Base-by-base conservation (phyloP, 2,797 vertebrate genomes). In the Ciconia nigra region DNA sequence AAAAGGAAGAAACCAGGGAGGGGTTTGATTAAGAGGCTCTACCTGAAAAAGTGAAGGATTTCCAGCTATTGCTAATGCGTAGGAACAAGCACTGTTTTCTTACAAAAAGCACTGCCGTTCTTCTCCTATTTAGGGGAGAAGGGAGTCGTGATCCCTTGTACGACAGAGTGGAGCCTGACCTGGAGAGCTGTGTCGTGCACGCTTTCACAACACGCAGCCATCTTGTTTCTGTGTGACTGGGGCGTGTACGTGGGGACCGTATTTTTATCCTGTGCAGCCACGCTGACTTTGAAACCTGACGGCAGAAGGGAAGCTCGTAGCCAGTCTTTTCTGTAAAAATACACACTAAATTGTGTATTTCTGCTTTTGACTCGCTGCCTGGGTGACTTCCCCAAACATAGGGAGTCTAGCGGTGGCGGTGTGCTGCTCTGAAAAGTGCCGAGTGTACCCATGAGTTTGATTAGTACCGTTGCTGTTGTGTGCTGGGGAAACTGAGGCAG, bases 331-430 rank as follows among this genome's bases (percentile, higher is more conserved):
- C 22, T 44, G 5, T 49, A 51, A 39, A 59, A 73, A 35, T 28
- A 21, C 1, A 1, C 15, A 3, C 18, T 31, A 15, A 37, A 13
- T 5, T 24, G 20, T 3, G 10, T 25, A 3, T 39, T 80, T 54
- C 44, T 18, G 28, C 49, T 17, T 72, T 47, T 66, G 41, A 18
- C 22, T 63, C 1, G 29, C 57, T 44, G 73, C 21, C 15, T 13
- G 33, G 25, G 5, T 25, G 46, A 41, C 19, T 54, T 59, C 58
- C n/a, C 18, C 58, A 19, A 33, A 57, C 33, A 24, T 19, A 5
- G 52, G 35, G 33, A 65, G 59, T 37, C 59, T 21, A 31, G 25
- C 11, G 7, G 59, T 9, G 26, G 33, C 2, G 3, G 11, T 14
- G 16, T 12, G 52, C 31, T 7, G 61, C 29, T 18, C 52, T 29